phyloP scores from a whole-genome alignment of 2,888 invertebrate genomes.

The Drosophila incognita region DNA sequence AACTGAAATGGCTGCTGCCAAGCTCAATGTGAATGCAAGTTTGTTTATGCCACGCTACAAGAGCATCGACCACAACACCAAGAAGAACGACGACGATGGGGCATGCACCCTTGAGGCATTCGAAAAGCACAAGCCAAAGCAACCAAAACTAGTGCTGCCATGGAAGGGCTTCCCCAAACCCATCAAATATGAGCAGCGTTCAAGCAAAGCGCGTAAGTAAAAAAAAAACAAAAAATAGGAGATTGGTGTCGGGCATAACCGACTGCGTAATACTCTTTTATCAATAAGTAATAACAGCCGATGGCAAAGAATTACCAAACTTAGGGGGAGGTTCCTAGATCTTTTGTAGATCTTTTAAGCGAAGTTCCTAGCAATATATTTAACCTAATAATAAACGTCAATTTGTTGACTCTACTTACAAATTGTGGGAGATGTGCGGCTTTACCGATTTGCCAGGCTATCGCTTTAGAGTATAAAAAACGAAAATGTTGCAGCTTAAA shows the following conservation, averaged over 20 bases:
- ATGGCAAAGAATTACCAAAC: no score
- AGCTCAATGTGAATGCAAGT: constrained; percentile 62
- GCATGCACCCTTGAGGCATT: constrained; percentile 1
- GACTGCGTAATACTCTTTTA: background rate
- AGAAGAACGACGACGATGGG: background rate
- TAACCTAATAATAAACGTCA: no score
- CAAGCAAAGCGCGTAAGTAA: constrained; percentile 31
- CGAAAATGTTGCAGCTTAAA: background rate
- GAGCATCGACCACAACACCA: background rate
- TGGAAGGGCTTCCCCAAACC: constrained; percentile 74
- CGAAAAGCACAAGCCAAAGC: constrained; percentile 8
- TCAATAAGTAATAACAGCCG: background rate
- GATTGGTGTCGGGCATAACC: background rate
- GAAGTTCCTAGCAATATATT: no score
- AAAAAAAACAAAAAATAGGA: fast-evolving
- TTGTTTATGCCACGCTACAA: constrained; percentile 57
- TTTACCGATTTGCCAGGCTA: no score
- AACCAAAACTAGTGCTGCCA: constrained; percentile 49
- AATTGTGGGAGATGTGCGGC: no score
- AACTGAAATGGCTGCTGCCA: background rate
- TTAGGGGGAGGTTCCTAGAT: no score
- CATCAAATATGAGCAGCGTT: constrained; percentile 14
- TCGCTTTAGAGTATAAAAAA: background rate
- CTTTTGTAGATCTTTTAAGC: no score
- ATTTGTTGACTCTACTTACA: no score